Conservation (phyloP, 2,888 invertebrate genomes). For the Hirtodrosophila trivittata region DNA sequence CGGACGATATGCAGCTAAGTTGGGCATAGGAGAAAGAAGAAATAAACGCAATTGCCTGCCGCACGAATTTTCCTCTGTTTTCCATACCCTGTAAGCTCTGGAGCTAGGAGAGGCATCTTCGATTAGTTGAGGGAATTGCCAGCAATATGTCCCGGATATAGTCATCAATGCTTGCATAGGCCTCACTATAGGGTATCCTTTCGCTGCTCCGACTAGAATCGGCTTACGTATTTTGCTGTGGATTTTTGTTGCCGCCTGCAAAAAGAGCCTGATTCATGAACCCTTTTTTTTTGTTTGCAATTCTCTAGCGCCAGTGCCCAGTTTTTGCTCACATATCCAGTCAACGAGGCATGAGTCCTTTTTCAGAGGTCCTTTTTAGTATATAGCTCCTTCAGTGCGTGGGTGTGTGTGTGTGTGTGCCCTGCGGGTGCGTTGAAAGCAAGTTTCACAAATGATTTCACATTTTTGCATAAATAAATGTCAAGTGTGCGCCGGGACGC, state of each 20-base stretch:
- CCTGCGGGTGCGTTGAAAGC: conserved; percentile 46
- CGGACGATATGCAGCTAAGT: conserved; percentile 24
- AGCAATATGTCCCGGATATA: too few relatives aligned
- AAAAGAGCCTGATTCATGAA: conserved; percentile 63
- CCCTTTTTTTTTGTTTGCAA: conserved; percentile 40
- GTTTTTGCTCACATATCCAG: conserved; percentile 33
- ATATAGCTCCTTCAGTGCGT: conserved; percentile 14
- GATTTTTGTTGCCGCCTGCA: conserved; percentile 6
- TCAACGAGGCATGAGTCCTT: conserved; percentile 57
- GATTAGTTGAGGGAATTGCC: too few relatives aligned
- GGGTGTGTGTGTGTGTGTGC: conserved; percentile 9
- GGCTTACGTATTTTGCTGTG: conserved; percentile 6
- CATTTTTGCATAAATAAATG: conserved; percentile 80
- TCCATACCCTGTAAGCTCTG: too few relatives aligned
- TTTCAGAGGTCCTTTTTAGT: conserved; percentile 35
- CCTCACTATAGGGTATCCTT: neutral
- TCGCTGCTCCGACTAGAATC: neutral
- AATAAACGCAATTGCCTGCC: neutral
- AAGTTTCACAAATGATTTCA: conserved; percentile 79
- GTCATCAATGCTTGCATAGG: too few relatives aligned
- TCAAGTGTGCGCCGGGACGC: conserved; percentile 74
- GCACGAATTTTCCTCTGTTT: neutral
- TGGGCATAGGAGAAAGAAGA: conserved; percentile 6
- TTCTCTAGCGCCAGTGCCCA: conserved; percentile 26
- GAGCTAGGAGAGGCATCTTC: too few relatives aligned